These are phyloP conservation scores for Chromoteleia sp. DNA, from an alignment of 2,888 invertebrate species.

Conservation along the genomic window DNA sequence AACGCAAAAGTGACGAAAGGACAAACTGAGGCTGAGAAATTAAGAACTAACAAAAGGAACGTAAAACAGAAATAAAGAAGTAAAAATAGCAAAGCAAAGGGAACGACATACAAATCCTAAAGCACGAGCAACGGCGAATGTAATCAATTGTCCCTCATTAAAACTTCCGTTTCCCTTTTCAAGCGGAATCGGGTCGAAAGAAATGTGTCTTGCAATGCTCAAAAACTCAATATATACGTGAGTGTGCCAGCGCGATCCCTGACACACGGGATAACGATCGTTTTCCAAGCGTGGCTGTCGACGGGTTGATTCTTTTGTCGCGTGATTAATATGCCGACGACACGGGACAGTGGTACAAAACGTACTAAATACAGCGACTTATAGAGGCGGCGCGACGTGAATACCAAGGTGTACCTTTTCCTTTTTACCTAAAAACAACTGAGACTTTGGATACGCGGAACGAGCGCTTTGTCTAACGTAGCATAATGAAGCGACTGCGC, in stretches of 20 bases:
- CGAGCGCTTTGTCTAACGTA: constrained; percentile 53
- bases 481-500: constrained; percentile 61
- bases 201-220: no score
- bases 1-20: no score
- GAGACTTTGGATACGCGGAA: constrained; percentile 53
- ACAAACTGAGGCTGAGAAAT: no score
- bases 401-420: constrained; percentile 56
- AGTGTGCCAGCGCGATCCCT: not conserved
- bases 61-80: no score
- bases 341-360: constrained; percentile 63
- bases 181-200: no score
- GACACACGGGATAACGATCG: constrained; percentile 26
- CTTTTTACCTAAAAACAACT: constrained; percentile 62
- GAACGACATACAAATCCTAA: no score
- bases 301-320: constrained; percentile 32
- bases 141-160: no score
- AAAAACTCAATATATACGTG: no score
- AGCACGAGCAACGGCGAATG: no score
- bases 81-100: no score
- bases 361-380: constrained; percentile 64
- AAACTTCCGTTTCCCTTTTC: no score
- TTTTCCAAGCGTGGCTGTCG: constrained; percentile 10
- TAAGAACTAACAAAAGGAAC: no score
- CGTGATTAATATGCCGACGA: constrained; percentile 59
- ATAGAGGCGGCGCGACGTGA: constrained; percentile 41